Evolutionary conservation across 2,113 vertebrate species (phyloP).

Genomic region (Benitochromis conjunctus): DNA sequence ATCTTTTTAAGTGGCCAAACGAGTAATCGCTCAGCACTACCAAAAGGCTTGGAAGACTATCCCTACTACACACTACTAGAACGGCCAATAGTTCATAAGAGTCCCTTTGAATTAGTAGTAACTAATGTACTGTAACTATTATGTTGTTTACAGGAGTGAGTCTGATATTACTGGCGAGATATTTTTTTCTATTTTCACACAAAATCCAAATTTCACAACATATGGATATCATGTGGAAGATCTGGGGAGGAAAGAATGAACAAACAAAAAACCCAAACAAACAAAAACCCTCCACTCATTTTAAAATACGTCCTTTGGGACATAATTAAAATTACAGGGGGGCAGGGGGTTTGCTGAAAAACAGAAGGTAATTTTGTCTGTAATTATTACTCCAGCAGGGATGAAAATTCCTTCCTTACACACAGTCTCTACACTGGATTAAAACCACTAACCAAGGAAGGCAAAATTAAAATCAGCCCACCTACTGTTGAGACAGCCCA

Average conservation of each 20-base stretch:
- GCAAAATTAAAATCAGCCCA: background rate
- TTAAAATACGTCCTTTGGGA: background rate
- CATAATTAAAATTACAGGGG: background rate
- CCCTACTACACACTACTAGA: background rate
- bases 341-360: background rate
- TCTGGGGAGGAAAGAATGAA: background rate
- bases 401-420: background rate
- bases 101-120: background rate
- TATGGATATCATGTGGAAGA: background rate
- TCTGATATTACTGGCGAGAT: background rate
- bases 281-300: background rate
- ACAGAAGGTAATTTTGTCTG: background rate
- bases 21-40: background rate
- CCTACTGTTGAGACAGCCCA: background rate
- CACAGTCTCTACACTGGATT: background rate
- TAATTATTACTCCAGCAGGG: background rate
- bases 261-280: background rate
- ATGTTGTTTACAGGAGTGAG: background rate
- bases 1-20: background rate
- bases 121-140: background rate
- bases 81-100: background rate
- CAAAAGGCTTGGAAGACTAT: background rate
- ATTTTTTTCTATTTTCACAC: background rate
- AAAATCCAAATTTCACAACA: background rate
- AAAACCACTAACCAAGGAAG: background rate